Percentiles rank a stretch among this genome's conserved stretches.
These are phyloP conservation scores for Fregetta grallaria DNA, from an alignment of 2,113 vertebrate species.

Conservation along the genomic window DNA sequence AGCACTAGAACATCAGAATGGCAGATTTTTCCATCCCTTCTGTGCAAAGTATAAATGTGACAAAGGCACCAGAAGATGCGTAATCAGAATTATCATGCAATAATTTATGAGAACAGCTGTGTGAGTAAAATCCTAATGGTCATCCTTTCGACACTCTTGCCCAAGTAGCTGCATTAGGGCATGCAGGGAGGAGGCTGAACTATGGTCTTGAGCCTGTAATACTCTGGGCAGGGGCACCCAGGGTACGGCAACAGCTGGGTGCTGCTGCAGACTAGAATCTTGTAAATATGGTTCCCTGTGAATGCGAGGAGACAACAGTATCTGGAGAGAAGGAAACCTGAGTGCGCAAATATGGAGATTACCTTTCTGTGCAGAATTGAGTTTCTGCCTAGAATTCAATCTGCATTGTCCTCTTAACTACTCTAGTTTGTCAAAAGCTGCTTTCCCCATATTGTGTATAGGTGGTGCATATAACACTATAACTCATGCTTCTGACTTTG, in stretches of 20 bases:
- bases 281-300: not conserved
- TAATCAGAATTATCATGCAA: not conserved
- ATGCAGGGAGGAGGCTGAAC: not conserved
- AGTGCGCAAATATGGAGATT: not conserved
- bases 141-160: not conserved
- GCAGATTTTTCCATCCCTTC: not conserved
- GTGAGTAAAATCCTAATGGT: not conserved
- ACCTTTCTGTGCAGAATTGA: not conserved
- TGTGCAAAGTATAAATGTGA: not conserved
- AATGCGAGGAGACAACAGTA: not conserved
- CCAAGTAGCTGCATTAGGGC: not conserved
- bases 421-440: not conserved
- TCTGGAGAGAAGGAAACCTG: not conserved
- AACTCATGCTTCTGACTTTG: not conserved
- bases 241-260: not conserved
- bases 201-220: not conserved
- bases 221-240: not conserved
- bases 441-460: slow-evolving; percentile 7
- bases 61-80: not conserved
- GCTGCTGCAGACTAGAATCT: not conserved
- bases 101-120: not conserved
- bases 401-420: not conserved
- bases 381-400: not conserved
- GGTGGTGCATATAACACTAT: not conserved
- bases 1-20: not conserved